Conservation (phyloP, 2,113 vertebrate species). For the Amazona guildingii region DNA sequence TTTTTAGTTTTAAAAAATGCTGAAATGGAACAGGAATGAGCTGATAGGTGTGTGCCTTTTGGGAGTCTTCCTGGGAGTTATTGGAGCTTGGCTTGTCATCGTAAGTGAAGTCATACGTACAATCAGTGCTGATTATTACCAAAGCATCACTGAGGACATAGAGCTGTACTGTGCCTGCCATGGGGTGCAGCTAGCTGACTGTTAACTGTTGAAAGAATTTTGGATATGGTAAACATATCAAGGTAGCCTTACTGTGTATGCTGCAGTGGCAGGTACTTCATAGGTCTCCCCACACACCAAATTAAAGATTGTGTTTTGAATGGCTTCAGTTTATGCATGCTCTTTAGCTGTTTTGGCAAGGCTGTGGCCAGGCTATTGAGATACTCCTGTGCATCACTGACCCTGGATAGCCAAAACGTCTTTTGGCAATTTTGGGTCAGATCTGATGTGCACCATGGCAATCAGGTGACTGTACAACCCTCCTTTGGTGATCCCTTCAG, state of each 20-base stretch:
- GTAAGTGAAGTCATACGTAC: neutral
- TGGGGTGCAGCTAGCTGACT: neutral
- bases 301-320: neutral
- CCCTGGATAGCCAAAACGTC: neutral
- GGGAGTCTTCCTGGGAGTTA: neutral
- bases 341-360: neutral
- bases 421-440: neutral
- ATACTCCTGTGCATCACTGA: neutral
- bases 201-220: neutral
- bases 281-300: neutral
- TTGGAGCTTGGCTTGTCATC: neutral
- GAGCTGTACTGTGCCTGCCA: neutral
- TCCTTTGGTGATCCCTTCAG: neutral
- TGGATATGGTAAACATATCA: neutral
- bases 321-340: neutral
- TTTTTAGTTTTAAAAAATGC: neutral
- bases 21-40: neutral
- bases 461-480: neutral
- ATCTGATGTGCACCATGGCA: neutral
- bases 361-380: neutral
- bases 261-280: neutral
- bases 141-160: rapidly evolving
- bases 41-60: neutral
- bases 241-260: neutral
- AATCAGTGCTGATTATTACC: neutral